These are phyloP conservation scores for Nannoperca australis DNA, from an alignment of 2,797 vertebrate genomes.

Conservation along the genomic window DNA sequence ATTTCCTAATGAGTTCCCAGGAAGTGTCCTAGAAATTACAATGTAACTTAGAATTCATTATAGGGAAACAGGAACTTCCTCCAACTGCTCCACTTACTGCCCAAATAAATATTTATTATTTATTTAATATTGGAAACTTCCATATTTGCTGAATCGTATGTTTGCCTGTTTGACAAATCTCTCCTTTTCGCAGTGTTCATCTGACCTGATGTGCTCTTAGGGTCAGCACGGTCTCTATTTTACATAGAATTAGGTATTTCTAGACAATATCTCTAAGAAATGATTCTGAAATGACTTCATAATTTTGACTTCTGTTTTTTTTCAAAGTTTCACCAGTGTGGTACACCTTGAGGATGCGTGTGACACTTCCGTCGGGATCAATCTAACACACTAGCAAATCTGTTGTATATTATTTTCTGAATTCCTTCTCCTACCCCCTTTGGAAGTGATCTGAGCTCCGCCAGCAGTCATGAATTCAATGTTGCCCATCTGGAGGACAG, in stretches of 20 bases:
- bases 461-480: slow-evolving; percentile 95
- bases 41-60: not conserved
- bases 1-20: not conserved
- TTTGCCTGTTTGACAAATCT: not conserved
- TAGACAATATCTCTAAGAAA: no score
- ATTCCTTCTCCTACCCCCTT: slow-evolving; percentile 84
- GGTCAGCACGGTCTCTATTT: not conserved
- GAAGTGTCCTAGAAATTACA: not conserved
- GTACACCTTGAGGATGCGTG: not conserved
- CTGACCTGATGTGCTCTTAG: not conserved
- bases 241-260: not conserved
- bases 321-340: not conserved
- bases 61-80: not conserved
- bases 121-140: not conserved
- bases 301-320: not conserved
- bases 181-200: not conserved
- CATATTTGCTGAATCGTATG: no score
- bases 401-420: not conserved
- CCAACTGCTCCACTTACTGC: not conserved
- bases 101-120: not conserved
- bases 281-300: not conserved
- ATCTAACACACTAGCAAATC: not conserved
- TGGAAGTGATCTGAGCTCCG: slow-evolving; percentile 92
- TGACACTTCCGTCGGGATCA: not conserved
- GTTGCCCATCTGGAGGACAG: slow-evolving; percentile 92